Conservation (phyloP, 2,113 vertebrate genomes). For the Paedocypris sp. region DNA sequence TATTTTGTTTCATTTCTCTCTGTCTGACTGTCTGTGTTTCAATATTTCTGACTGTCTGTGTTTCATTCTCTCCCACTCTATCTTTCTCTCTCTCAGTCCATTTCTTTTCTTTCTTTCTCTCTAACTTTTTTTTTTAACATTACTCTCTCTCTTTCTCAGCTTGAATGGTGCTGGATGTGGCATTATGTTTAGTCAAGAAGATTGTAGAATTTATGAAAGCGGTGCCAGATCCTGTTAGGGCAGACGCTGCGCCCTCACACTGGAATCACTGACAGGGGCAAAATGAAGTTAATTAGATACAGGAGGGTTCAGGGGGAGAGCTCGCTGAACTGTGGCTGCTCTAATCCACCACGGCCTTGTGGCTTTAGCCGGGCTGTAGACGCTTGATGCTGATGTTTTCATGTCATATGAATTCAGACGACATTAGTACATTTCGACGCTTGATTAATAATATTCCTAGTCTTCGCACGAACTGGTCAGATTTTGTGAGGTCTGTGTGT, state of each 20-base stretch:
- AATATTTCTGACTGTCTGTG: too few relatives aligned
- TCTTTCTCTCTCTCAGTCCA: too few relatives aligned
- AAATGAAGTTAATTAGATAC: slow-evolving; percentile 43
- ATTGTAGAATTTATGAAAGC: slow-evolving; percentile 21
- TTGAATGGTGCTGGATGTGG: not conserved
- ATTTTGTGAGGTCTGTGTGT: not conserved
- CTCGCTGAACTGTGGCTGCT: slow-evolving; percentile 29
- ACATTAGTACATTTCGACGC: too few relatives aligned
- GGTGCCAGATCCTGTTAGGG: slow-evolving; percentile 29
- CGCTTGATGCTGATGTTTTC: too few relatives aligned
- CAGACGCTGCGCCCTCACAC: slow-evolving; percentile 17
- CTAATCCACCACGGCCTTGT: slow-evolving; percentile 7
- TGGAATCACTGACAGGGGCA: slow-evolving; percentile 32
- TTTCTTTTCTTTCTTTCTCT: too few relatives aligned
- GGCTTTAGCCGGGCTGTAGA: not conserved
- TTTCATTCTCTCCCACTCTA: too few relatives aligned
- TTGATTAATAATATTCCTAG: too few relatives aligned
- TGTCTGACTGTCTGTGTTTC: too few relatives aligned
- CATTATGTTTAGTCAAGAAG: slow-evolving; percentile 16
- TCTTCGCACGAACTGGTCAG: slow-evolving; percentile 10
- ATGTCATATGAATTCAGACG: too few relatives aligned
- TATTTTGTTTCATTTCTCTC: too few relatives aligned
- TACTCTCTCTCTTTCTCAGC: not conserved
- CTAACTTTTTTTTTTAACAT: too few relatives aligned
- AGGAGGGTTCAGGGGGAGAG: slow-evolving; percentile 21